Base-by-base conservation (phyloP, 2,113 vertebrate species). In the Turnix velox region DNA sequence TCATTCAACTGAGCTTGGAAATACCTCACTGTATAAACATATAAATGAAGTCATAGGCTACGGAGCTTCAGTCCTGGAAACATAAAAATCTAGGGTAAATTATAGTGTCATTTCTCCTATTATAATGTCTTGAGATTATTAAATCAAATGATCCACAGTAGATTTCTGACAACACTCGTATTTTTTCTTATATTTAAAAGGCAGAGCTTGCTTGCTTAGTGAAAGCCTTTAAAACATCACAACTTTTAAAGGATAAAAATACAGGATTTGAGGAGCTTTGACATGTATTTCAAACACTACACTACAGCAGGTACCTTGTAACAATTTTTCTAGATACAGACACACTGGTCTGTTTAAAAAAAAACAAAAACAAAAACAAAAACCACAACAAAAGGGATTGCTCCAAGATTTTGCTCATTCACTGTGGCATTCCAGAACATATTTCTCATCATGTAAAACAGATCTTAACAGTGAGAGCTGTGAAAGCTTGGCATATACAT, bases 1-100 rank as follows among this genome's bases (percentile, higher is more conserved):
- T 74, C 81, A 74, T 95, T 72, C 81, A 68, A 37, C 61, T 35
- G n/a, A 94, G 81, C 24, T 19, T 88, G 35, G 48, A 93, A 92
- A n/a, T 27, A 30, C 55, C 55, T 58, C 20, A 6, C 12, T 71
- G 61, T 77, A 79, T 65, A 72, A 87, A 84, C 52, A 78, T 28
- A 90, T 25, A 92, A 91, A 88, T 68, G 65, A 92, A 94, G 61
- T 65, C 73, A 59, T 40, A 57, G 71, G 52, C 37, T 89, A 72
- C 49, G 82, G 37, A 82, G 62, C 57, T 82, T 81, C 87, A 79
- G 40, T n/a, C 39, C 37, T 68, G 28, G 77, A 52, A 94, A 84
- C 52, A 81, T 71, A 92, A 84, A 96, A 91, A 59, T 31, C 61
- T 46, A 40, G 25, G 25, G 14, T 76, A 90, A 93, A 62, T 88